Evolutionary conservation across 2,888 invertebrate species (phyloP).

Genomic region (Trachelus iudaicus): DNA sequence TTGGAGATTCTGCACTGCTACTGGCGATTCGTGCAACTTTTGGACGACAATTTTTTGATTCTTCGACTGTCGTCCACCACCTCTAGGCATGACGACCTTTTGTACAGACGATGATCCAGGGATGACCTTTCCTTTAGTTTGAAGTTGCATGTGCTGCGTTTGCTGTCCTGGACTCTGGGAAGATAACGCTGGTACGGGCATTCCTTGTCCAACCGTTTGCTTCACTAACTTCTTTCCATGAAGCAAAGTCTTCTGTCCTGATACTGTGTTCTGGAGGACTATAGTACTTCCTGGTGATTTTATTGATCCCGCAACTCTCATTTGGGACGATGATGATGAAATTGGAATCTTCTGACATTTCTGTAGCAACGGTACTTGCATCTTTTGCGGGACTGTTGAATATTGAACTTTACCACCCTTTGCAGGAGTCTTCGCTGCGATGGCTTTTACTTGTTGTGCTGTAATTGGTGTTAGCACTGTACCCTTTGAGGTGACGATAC

Average conservation of each 20-base stretch:
- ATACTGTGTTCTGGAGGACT: slow-evolving; percentile 40
- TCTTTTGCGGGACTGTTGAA: slow-evolving; percentile 51
- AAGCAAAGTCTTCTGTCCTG: slow-evolving; percentile 32
- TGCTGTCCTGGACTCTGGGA: slow-evolving; percentile 33
- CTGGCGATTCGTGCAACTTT: slow-evolving; percentile 13
- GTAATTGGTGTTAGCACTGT: slow-evolving; percentile 62
- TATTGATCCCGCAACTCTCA: slow-evolving; percentile 50
- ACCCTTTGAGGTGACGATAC: slow-evolving; percentile 48
- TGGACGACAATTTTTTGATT: slow-evolving; percentile 42
- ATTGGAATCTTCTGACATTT: slow-evolving; percentile 54
- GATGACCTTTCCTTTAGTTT: slow-evolving; percentile 24
- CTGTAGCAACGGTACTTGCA: slow-evolving; percentile 54
- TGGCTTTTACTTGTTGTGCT: slow-evolving; percentile 60
- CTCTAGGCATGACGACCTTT: slow-evolving; percentile 41
- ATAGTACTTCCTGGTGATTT: slow-evolving; percentile 63
- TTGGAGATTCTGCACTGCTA: slow-evolving; percentile 12
- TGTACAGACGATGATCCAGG: slow-evolving; percentile 30
- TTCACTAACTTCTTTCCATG: slow-evolving; percentile 43
- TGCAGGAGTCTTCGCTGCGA: slow-evolving; percentile 54
- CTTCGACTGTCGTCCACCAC: slow-evolving; percentile 39
- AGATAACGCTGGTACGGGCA: slow-evolving; percentile 29
- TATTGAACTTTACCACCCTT: slow-evolving; percentile 50
- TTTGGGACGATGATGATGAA: slow-evolving; percentile 60
- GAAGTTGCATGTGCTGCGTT: slow-evolving; percentile 24
- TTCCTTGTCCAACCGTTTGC: slow-evolving; percentile 34